These are phyloP conservation scores for Trichoplusia ni DNA, from an alignment of 1,140 invertebrate species.

Conservation along the genomic window DNA sequence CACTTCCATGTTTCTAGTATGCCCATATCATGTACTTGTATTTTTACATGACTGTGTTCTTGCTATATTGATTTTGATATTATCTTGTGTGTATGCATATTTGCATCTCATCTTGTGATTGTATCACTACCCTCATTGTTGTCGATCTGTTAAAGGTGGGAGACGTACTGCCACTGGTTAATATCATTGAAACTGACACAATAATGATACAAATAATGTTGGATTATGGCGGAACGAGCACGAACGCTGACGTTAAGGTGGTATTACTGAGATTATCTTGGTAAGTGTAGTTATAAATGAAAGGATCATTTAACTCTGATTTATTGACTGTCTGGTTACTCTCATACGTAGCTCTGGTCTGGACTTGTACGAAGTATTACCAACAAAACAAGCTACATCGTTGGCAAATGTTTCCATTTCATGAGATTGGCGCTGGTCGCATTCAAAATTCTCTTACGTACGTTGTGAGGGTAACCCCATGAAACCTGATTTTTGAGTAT, in stretches of 20 bases:
- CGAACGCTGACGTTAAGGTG: slow-evolving; percentile 28
- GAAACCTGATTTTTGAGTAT: background rate
- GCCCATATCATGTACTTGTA: slow-evolving; percentile 16
- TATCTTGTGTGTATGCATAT: slow-evolving; percentile 43
- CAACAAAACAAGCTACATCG: too few species aligned
- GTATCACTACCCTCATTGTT: slow-evolving; percentile 52
- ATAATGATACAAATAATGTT: slow-evolving; percentile 25
- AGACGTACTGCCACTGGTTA: slow-evolving; percentile 32
- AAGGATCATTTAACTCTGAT: background rate
- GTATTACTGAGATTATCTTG: slow-evolving; percentile 19
- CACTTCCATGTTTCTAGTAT: slow-evolving; percentile 20
- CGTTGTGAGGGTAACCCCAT: slow-evolving; percentile 6
- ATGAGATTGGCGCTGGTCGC: background rate
- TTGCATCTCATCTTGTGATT: slow-evolving; percentile 43
- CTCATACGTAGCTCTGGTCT: background rate
- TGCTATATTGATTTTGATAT: slow-evolving; percentile 29
- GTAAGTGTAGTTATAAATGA: slow-evolving; percentile 24
- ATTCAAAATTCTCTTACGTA: background rate
- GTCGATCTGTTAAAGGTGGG: slow-evolving; percentile 76
- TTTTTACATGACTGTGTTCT: slow-evolving; percentile 20
- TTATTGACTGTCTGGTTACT: slow-evolving; percentile 10
- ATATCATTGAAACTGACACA: slow-evolving; percentile 31
- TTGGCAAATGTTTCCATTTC: too few species aligned
- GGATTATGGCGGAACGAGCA: slow-evolving; percentile 24
- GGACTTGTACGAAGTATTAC: too few species aligned